Percentiles rank a stretch among this genome's conserved stretches.
These are phyloP conservation scores for Fissipunctia ypsillon DNA, from an alignment of 2,888 invertebrate species.

Conservation along the genomic window DNA sequence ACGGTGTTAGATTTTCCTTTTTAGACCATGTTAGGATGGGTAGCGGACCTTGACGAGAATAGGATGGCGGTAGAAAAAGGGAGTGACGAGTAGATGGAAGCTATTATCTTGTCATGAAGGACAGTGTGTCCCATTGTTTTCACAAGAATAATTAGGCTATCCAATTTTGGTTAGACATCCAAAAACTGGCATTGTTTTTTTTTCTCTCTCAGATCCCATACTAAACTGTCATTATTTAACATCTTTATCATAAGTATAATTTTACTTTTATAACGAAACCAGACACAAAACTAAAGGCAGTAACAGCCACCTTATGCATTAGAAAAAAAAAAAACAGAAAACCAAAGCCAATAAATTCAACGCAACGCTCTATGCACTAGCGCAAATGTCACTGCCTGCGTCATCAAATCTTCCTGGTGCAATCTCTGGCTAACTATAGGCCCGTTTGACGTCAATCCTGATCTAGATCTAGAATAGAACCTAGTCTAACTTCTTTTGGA, in stretches of 20 bases:
- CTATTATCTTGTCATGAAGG: not conserved
- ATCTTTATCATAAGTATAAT: not conserved
- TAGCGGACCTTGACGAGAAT: slow-evolving; percentile 23
- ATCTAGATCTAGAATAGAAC: slow-evolving; percentile 60
- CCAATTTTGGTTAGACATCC: not conserved
- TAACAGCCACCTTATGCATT: not conserved
- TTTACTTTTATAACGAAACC: not conserved
- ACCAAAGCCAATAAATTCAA: slow-evolving; percentile 53
- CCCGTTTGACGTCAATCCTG: slow-evolving; percentile 62
- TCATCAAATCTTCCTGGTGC: slow-evolving; percentile 67
- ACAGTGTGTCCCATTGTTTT: not conserved
- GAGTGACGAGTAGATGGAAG: not conserved
- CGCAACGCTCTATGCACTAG: slow-evolving; percentile 15
- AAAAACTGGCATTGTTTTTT: not conserved
- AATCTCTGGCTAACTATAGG: slow-evolving; percentile 65
- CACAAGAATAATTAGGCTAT: not conserved
- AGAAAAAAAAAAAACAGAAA: slow-evolving; percentile 19
- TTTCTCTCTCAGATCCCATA: not conserved
- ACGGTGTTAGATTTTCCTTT: slow-evolving; percentile 56
- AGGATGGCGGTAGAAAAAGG: slow-evolving; percentile 3
- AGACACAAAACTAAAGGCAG: not conserved
- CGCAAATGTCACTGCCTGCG: slow-evolving; percentile 64
- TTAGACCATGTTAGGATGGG: slow-evolving; percentile 17
- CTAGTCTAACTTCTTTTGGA: slow-evolving; percentile 44
- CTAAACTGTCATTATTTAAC: not conserved